A percentile compares a stretch with the other conserved stretches of the same genome.
Conservation (phyloP, 2,888 invertebrate species). For the Drosophila mettleri region DNA sequence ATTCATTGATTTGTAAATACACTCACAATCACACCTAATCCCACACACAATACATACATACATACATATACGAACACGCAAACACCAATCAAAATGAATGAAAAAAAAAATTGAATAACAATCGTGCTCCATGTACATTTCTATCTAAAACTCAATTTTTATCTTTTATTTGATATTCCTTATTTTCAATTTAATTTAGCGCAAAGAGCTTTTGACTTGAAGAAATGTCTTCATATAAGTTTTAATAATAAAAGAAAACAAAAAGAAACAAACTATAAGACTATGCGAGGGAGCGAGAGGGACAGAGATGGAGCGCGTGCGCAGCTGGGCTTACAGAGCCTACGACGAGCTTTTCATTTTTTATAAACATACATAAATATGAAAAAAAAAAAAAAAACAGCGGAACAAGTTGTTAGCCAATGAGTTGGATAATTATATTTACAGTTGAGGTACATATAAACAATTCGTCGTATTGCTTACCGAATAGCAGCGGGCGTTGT, state of each 20-base stretch:
- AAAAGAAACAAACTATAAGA: not conserved
- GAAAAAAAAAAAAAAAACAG: not conserved
- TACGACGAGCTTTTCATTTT: not conserved
- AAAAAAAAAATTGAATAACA: slow-evolving; percentile 28
- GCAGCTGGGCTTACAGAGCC: not conserved
- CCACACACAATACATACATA: not conserved
- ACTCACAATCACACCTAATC: slow-evolving; percentile 28
- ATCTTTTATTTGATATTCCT: slow-evolving; percentile 12
- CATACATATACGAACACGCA: too few species aligned
- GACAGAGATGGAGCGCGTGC: slow-evolving; percentile 1
- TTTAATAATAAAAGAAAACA: slow-evolving; percentile 28
- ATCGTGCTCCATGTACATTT: slow-evolving; percentile 46
- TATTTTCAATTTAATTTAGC: slow-evolving; percentile 35
- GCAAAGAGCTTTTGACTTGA: slow-evolving; percentile 43
- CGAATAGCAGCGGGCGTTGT: slow-evolving; percentile 18
- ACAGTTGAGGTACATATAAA: slow-evolving; percentile 45
- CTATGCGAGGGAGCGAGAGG: not conserved
- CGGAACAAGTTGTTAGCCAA: slow-evolving; percentile 1
- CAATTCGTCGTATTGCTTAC: slow-evolving; percentile 31
- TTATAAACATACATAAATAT: too few species aligned
- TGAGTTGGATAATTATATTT: slow-evolving; percentile 43
- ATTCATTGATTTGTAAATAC: slow-evolving; percentile 59
- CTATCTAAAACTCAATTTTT: slow-evolving; percentile 12
- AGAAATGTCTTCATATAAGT: slow-evolving; percentile 38
- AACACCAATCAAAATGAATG: slow-evolving; percentile 27